Evolutionary conservation across 2,113 vertebrate genomes (phyloP).

Genomic region (Barnardius zonarius): DNA sequence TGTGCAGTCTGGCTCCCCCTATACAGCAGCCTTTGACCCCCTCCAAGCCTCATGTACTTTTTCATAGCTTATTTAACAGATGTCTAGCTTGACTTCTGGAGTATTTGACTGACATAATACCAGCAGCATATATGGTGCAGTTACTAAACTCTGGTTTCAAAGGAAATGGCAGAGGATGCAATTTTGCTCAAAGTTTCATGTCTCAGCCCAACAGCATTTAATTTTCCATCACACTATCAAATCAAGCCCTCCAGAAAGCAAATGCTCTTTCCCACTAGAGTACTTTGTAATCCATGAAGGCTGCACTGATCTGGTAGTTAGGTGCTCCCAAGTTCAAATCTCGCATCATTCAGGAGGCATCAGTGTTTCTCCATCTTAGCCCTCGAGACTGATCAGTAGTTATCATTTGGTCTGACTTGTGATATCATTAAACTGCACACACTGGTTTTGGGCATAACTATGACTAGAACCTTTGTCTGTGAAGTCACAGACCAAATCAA

Average conservation of each 20-base stretch:
- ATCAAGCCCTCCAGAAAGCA: background rate
- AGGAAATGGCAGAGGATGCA: background rate
- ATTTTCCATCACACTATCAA: background rate
- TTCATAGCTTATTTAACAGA: background rate
- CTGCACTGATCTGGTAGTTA: fast-evolving
- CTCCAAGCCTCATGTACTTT: background rate
- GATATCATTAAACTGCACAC: background rate
- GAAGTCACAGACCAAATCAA: background rate
- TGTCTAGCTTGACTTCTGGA: background rate
- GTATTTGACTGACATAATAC: background rate
- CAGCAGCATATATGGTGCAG: background rate
- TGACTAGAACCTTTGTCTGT: background rate
- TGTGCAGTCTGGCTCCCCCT: background rate
- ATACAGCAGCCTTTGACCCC: background rate
- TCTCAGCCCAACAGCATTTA: background rate
- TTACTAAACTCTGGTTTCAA: background rate
- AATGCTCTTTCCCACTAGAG: background rate
- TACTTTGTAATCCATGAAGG: background rate
- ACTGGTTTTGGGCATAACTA: background rate
- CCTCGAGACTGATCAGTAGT: background rate
- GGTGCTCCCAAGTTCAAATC: background rate
- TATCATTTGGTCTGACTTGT: background rate
- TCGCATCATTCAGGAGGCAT: background rate
- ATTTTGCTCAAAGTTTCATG: background rate
- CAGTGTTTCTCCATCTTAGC: background rate